These are phyloP conservation scores for Gallinago undulata DNA, from an alignment of 2,113 vertebrate species.

Conservation along the genomic window DNA sequence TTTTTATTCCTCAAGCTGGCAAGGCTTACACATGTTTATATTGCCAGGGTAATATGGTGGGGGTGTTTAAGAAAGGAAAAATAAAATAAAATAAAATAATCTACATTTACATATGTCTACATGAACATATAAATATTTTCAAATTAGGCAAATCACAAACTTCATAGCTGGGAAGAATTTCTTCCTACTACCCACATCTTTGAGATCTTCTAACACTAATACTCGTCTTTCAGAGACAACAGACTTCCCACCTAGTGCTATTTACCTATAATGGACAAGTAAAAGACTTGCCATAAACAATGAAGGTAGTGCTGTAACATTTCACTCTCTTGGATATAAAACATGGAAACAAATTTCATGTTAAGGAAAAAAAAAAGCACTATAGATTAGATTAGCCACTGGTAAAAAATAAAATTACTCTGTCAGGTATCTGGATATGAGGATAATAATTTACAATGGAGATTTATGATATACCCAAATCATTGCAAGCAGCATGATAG, in stretches of 20 bases:
- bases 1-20: background rate
- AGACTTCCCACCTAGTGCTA: background rate
- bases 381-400: background rate
- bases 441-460: background rate
- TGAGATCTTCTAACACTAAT: background rate
- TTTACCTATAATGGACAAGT: background rate
- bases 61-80: background rate
- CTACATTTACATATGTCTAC: background rate
- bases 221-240: background rate
- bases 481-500: background rate
- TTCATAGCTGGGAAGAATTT: background rate
- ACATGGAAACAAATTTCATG: background rate
- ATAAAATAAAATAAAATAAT: background rate
- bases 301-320: background rate
- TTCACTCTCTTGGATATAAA: background rate
- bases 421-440: too few species aligned
- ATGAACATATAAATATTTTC: background rate
- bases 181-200: background rate
- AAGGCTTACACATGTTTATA: background rate
- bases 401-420: background rate
- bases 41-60: background rate
- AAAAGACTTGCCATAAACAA: background rate
- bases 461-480: background rate
- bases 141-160: background rate
- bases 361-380: background rate